Evolutionary conservation across 2,113 vertebrate species (phyloP).

Genomic region (Alectura lathami): DNA sequence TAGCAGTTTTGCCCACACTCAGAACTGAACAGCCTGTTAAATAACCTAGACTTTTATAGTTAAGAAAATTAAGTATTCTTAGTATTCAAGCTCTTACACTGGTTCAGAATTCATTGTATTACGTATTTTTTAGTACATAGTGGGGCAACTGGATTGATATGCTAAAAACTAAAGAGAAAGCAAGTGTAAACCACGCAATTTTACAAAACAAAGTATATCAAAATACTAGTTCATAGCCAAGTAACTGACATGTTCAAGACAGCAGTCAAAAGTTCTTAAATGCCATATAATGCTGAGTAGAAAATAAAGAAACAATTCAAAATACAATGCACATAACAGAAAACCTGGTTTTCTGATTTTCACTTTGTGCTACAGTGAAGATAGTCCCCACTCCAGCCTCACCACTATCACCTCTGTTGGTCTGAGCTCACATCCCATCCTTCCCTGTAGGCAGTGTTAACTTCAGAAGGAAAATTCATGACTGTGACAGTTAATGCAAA

Average conservation of each 20-base stretch:
- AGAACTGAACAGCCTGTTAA: background rate
- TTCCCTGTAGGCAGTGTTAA: background rate
- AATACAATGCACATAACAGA: background rate
- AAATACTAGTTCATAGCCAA: background rate
- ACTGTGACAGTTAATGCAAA: background rate
- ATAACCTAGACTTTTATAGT: background rate
- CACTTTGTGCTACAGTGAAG: background rate
- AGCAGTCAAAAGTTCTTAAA: background rate
- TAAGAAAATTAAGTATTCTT: background rate
- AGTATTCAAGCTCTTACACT: background rate
- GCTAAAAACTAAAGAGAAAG: background rate
- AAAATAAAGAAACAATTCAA: background rate
- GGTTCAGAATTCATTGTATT: background rate
- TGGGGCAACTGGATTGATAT: background rate
- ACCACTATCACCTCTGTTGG: background rate
- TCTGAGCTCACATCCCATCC: background rate
- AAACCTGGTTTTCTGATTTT: background rate
- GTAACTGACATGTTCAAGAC: background rate
- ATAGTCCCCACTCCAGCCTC: background rate
- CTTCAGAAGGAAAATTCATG: background rate
- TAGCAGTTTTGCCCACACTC: background rate
- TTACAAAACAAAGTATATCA: background rate
- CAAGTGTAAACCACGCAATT: background rate
- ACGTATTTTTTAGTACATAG: background rate
- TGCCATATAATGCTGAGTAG: background rate